Evolutionary conservation across 2,113 vertebrate genomes (phyloP).

Genomic region (Saguinus imperator): DNA sequence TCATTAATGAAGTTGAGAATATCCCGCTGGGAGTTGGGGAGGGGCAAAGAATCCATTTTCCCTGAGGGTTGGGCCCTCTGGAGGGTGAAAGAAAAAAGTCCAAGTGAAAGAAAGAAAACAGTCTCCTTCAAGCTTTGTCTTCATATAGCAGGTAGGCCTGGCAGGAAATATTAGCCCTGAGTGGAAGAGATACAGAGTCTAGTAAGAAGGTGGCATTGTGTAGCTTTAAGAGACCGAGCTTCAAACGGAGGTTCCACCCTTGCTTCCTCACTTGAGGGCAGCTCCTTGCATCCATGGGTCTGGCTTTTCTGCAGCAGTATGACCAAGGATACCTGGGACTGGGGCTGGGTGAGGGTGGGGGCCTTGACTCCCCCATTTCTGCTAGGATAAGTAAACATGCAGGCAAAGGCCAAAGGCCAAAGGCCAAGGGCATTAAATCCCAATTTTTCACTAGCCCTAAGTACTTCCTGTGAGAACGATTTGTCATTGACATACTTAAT

Average conservation of each 20-base stretch:
- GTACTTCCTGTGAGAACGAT: slow-evolving; percentile 84
- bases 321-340: not conserved
- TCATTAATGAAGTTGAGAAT: not conserved
- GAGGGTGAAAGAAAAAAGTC: not conserved
- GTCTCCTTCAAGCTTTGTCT: not conserved
- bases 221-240: not conserved
- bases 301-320: not conserved
- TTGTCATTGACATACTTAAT: slow-evolving; percentile 87
- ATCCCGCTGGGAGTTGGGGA: fast-evolving
- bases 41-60: not conserved
- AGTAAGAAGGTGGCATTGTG: fast-evolving
- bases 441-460: slow-evolving; percentile 82
- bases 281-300: not conserved
- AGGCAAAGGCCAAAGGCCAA: slow-evolving; percentile 73
- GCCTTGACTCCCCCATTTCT: not conserved
- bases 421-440: slow-evolving; percentile 82
- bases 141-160: not conserved
- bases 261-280: not conserved
- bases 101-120: not conserved
- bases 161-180: not conserved
- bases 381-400: slow-evolving; percentile 74
- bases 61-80: not conserved
- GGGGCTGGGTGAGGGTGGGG: not conserved
- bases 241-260: not conserved
- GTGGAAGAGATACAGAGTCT: not conserved